Evolutionary conservation across 2,113 vertebrate genomes (phyloP).

Genomic region (Datnioides undecimradiatus): DNA sequence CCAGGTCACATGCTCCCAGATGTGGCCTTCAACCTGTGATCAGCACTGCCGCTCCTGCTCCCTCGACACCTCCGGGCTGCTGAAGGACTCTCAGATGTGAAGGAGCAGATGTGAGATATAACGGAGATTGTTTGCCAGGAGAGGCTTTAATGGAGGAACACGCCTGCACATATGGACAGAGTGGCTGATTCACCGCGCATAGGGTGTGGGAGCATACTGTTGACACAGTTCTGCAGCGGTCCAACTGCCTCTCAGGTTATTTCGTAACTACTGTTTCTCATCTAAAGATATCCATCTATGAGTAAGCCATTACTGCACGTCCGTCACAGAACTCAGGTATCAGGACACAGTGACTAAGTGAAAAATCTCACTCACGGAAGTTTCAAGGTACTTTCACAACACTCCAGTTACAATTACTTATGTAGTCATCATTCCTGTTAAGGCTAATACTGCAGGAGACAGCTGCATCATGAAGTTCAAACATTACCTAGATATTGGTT

Average conservation of each 20-base stretch:
- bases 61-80: background rate
- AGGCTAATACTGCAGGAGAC: too few species aligned
- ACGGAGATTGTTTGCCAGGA: slow-evolving; percentile 58
- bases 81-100: slow-evolving; percentile 38
- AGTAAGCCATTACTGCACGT: slow-evolving; percentile 23
- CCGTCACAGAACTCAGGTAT: background rate
- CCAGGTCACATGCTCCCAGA: slow-evolving; percentile 59
- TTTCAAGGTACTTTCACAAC: background rate
- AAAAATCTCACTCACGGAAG: background rate
- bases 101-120: slow-evolving; percentile 54
- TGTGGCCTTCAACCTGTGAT: slow-evolving; percentile 57
- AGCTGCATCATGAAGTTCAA: background rate
- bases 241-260: slow-evolving; percentile 27
- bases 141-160: slow-evolving; percentile 50
- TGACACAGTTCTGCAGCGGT: slow-evolving; percentile 39
- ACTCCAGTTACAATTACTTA: background rate
- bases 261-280: slow-evolving; percentile 28
- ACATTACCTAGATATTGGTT: background rate
- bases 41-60: background rate
- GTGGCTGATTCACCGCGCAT: slow-evolving; percentile 48
- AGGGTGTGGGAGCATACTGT: slow-evolving; percentile 18
- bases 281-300: slow-evolving; percentile 32
- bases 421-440: background rate
- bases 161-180: slow-evolving; percentile 39
- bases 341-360: background rate